Evolutionary conservation across 2,113 vertebrate genomes (phyloP).

Genomic region (Mus pahari): DNA sequence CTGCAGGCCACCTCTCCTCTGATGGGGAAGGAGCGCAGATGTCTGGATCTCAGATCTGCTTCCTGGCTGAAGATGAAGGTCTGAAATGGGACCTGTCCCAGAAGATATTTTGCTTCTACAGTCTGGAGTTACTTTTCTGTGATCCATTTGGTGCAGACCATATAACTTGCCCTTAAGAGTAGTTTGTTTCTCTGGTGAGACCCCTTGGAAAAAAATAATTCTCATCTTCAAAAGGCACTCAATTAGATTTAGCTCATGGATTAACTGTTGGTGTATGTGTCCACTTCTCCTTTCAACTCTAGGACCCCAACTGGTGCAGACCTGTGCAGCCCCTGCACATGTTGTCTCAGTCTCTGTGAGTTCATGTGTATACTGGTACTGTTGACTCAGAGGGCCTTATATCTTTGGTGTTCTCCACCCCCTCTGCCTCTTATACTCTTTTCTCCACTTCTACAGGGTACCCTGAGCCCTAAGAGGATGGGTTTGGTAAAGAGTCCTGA

Average conservation of each 20-base stretch:
- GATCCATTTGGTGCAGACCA: background rate
- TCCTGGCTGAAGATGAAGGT: no score
- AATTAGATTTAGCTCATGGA: background rate
- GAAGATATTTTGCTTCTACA: no score
- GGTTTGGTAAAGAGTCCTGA: background rate
- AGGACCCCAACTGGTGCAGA: background rate
- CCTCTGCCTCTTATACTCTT: background rate
- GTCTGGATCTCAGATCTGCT: no score
- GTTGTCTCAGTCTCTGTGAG: no score
- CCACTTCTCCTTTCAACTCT: background rate
- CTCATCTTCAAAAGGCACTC: background rate
- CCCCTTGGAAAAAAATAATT: background rate
- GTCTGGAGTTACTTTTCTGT: background rate
- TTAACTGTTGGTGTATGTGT: background rate
- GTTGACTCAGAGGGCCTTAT: background rate
- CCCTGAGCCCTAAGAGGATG: background rate
- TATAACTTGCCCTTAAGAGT: background rate
- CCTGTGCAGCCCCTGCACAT: background rate
- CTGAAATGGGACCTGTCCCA: no score
- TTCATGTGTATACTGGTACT: background rate
- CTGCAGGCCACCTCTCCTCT: no score
- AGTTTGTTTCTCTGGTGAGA: background rate
- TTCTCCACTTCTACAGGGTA: background rate
- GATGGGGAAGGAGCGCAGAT: no score
- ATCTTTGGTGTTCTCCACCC: background rate